Percentiles rank a stretch among this genome's conserved stretches.
These are phyloP conservation scores for Norana najaformis DNA, from an alignment of 2,888 invertebrate genomes.

Conservation along the genomic window DNA sequence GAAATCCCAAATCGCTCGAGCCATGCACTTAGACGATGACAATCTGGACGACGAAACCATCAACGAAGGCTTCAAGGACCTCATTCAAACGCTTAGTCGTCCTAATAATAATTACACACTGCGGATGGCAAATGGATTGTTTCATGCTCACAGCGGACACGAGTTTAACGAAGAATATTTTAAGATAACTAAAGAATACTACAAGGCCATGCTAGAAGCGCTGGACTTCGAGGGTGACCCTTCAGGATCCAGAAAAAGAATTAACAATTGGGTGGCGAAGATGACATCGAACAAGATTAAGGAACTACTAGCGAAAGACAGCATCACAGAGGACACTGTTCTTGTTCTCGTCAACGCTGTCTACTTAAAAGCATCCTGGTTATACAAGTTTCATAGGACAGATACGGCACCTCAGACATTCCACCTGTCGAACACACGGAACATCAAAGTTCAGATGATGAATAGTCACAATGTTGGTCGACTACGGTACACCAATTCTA, in stretches of 20 bases:
- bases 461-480: slow-evolving; percentile 50
- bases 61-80: not conserved
- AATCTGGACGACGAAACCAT: not conserved
- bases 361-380: slow-evolving; percentile 60
- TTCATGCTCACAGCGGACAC: not conserved
- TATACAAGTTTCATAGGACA: slow-evolving; percentile 66
- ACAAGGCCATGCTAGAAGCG: not conserved
- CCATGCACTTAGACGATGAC: not conserved
- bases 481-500: not conserved
- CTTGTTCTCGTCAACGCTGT: slow-evolving; percentile 62
- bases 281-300: slow-evolving; percentile 81
- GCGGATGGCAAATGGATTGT: not conserved
- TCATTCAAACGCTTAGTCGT: not conserved
- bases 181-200: not conserved
- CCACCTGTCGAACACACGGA: slow-evolving; percentile 65
- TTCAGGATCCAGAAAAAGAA: slow-evolving; percentile 53
- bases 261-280: slow-evolving; percentile 79
- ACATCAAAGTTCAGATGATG: slow-evolving; percentile 73
- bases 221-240: not conserved
- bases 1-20: not conserved
- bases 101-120: not conserved
- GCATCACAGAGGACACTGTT: slow-evolving; percentile 48
- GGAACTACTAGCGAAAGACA: slow-evolving; percentile 70
- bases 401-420: slow-evolving; percentile 71
- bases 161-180: not conserved